These are phyloP conservation scores for Erebia aethiops DNA, from an alignment of 2,888 invertebrate genomes.

Conservation along the genomic window DNA sequence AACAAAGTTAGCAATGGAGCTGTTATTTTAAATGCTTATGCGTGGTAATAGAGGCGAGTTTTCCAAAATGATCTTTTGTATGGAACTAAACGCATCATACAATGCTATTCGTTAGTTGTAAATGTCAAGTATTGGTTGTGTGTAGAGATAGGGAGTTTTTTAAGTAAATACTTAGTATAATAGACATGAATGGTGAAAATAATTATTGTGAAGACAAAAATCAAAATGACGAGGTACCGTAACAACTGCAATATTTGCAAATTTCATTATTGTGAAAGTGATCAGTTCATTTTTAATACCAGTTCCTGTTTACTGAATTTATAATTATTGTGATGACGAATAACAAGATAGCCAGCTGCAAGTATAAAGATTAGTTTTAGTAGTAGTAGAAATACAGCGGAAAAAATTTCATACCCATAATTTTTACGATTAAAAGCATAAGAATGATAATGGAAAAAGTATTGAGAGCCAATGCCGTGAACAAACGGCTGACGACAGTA, in stretches of 20 bases:
- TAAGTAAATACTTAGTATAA: background rate
- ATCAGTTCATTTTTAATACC: too few species aligned
- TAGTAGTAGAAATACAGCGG: background rate
- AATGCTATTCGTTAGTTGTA: slow-evolving; percentile 30
- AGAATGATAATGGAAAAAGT: background rate
- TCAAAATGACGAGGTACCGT: slow-evolving; percentile 25
- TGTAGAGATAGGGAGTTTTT: slow-evolving; percentile 16
- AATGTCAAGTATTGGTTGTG: slow-evolving; percentile 24
- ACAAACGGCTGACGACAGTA: background rate
- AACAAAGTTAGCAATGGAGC: slow-evolving; percentile 43
- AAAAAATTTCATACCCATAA: background rate
- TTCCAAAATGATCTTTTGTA: slow-evolving; percentile 46
- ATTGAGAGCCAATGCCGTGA: background rate
- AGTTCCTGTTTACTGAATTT: too few species aligned
- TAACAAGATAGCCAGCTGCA: background rate
- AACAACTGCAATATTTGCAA: background rate
- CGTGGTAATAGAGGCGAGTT: slow-evolving; percentile 54
- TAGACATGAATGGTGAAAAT: slow-evolving; percentile 22
- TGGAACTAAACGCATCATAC: slow-evolving; percentile 22
- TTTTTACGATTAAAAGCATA: background rate
- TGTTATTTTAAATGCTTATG: slow-evolving; percentile 29
- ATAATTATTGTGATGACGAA: background rate
- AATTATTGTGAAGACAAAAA: slow-evolving; percentile 5
- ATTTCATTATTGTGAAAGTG: too few species aligned
- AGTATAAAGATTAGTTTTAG: background rate